Conservation (phyloP, 2,888 invertebrate genomes). For the Pseudanteris insignis region DNA sequence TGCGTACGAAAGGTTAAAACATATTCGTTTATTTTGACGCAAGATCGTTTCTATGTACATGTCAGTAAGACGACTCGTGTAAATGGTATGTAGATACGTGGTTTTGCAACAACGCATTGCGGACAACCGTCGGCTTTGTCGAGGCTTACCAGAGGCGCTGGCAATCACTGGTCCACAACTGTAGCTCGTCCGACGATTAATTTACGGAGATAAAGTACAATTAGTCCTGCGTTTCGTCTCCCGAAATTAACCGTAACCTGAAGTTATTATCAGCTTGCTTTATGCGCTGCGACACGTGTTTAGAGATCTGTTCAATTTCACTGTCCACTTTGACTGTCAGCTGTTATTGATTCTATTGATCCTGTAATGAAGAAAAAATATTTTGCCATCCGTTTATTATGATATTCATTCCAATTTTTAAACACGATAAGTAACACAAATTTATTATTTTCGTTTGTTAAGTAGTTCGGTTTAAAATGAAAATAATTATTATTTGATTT, state of each 20-base stretch:
- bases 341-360: too few relatives aligned
- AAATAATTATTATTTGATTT: background rate
- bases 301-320: conserved; percentile 9
- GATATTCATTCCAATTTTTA: too few relatives aligned
- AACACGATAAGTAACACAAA: too few relatives aligned
- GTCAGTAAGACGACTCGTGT: conserved; percentile 43
- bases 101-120: conserved; percentile 49
- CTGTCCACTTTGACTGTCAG: too few relatives aligned
- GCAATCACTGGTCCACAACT: conserved; percentile 52
- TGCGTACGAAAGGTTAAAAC: too few relatives aligned
- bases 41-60: conserved; percentile 5
- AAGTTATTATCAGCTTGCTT: conserved; percentile 30
- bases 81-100: conserved; percentile 45
- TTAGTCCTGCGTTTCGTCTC: conserved; percentile 56
- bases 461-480: too few relatives aligned
- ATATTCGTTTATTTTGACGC: too few relatives aligned
- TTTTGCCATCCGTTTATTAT: too few relatives aligned
- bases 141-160: conserved; percentile 45
- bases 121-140: conserved; percentile 50
- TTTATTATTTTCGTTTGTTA: too few relatives aligned
- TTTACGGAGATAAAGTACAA: conserved; percentile 60
- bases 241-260: conserved; percentile 53
- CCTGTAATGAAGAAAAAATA: too few relatives aligned
- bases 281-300: conserved; percentile 13
- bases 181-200: conserved; percentile 53